A percentile compares a stretch with the other conserved stretches of the same genome.
phyloP scores from a whole-genome alignment of 2,888 invertebrate genomes.

The Halictus ligatus region DNA sequence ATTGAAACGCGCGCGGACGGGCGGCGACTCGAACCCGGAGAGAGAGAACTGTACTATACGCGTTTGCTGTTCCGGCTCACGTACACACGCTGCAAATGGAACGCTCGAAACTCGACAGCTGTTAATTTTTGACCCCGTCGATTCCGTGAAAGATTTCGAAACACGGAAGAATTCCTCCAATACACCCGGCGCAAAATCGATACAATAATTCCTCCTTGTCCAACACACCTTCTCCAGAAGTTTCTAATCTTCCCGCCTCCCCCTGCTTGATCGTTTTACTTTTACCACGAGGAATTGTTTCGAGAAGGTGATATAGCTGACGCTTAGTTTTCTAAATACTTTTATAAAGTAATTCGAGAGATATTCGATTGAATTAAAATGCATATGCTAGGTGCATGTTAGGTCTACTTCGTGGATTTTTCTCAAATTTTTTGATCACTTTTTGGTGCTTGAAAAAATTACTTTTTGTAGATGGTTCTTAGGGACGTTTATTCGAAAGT shows the following conservation, averaged over 20 bases:
- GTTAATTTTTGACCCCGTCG: slow-evolving; percentile 17
- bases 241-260: not conserved
- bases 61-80: slow-evolving; percentile 9
- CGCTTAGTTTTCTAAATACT: not conserved
- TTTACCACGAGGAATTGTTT: not conserved
- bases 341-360: not conserved
- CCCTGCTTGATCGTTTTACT: not conserved
- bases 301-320: not conserved
- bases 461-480: not conserved
- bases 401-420: too few species aligned
- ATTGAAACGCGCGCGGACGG: slow-evolving; percentile 23
- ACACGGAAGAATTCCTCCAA: not conserved
- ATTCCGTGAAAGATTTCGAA: slow-evolving; percentile 4
- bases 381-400: too few species aligned
- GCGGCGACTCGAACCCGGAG: not conserved
- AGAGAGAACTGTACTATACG: not conserved
- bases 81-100: slow-evolving; percentile 17
- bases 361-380: too few species aligned
- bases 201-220: not conserved
- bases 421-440: not conserved
- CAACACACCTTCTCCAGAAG: not conserved
- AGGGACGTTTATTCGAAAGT: not conserved
- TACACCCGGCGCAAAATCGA: not conserved
- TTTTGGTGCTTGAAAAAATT: not conserved
- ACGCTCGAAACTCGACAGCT: slow-evolving; percentile 18